Evolutionary conservation across 2,797 vertebrate genomes (phyloP).

Genomic region (Sarcophilus harrisii): DNA sequence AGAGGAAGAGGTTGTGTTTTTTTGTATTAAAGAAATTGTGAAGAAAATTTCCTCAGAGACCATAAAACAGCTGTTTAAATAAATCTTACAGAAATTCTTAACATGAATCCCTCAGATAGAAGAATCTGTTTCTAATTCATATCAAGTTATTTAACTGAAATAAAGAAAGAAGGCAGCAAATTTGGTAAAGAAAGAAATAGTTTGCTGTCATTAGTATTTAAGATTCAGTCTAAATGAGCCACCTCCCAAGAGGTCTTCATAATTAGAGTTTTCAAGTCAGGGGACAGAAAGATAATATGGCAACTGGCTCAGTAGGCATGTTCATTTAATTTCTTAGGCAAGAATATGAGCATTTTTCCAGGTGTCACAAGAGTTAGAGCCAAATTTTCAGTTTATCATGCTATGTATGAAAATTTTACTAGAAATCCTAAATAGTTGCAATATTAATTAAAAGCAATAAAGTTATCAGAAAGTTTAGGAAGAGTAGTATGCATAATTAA

Average conservation of each 20-base stretch:
- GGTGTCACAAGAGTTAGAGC: constrained; percentile 36
- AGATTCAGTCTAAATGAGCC: constrained; percentile 59
- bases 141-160: constrained; percentile 56
- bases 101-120: constrained; percentile 48
- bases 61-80: constrained; percentile 9
- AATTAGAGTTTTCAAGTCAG: constrained; percentile 54
- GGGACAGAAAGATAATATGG: constrained; percentile 44
- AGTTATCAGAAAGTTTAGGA: constrained; percentile 58
- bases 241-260: constrained; percentile 53
- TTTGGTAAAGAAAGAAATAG: constrained; percentile 10
- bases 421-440: constrained; percentile 25
- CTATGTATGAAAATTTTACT: constrained; percentile 17
- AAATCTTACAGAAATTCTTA: constrained; percentile 9
- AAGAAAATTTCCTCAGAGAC: constrained; percentile 18
- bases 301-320: constrained; percentile 37
- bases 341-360: constrained; percentile 43
- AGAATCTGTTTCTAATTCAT: constrained; percentile 59
- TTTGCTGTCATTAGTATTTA: constrained; percentile 47
- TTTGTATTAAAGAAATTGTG: constrained; percentile 48
- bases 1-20: neutral
- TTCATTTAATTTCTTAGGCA: constrained; percentile 65
- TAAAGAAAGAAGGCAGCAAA: constrained; percentile 19
- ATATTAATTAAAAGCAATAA: constrained; percentile 48
- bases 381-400: constrained; percentile 59
- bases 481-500: constrained; percentile 61